Evolutionary conservation across 2,888 invertebrate genomes (phyloP).

Genomic region (Volucella inanis): DNA sequence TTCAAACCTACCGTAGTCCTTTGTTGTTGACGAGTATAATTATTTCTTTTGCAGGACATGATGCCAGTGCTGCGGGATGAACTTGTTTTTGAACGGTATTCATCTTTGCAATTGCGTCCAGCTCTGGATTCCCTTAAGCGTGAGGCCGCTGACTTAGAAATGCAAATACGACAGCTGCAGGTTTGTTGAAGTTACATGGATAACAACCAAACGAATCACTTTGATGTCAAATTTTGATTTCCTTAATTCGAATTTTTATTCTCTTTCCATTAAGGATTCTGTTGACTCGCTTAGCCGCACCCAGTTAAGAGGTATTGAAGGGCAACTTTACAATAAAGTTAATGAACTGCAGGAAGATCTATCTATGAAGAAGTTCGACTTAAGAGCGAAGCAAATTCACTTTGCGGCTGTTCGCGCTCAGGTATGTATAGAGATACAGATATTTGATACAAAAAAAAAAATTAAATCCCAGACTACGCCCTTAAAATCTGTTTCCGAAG

Average conservation of each 20-base stretch:
- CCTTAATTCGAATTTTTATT: background rate
- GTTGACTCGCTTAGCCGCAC: slow-evolving; percentile 92
- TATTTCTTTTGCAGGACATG: slow-evolving; percentile 84
- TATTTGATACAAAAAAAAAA: slow-evolving; percentile 7
- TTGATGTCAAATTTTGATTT: slow-evolving; percentile 34
- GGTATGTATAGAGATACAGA: slow-evolving; percentile 86
- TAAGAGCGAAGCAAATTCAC: slow-evolving; percentile 95
- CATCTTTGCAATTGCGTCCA: slow-evolving; percentile 88
- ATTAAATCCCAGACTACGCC: background rate
- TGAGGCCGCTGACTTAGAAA: slow-evolving; percentile 92
- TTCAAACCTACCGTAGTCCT: slow-evolving; percentile 36
- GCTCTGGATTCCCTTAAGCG: slow-evolving; percentile 91
- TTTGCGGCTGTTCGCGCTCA: slow-evolving; percentile 95
- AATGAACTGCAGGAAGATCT: slow-evolving; percentile 98
- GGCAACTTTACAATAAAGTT: slow-evolving; percentile 94
- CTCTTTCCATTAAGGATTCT: slow-evolving; percentile 86
- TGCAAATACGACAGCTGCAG: slow-evolving; percentile 93
- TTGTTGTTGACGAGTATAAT: slow-evolving; percentile 49
- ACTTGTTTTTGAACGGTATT: slow-evolving; percentile 91
- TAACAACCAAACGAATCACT: slow-evolving; percentile 6
- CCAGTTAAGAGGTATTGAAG: slow-evolving; percentile 90
- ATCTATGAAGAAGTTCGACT: slow-evolving; percentile 96
- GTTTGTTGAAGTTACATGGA: slow-evolving; percentile 79
- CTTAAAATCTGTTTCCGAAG: background rate
- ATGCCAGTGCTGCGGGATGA: slow-evolving; percentile 92